phyloP scores from a whole-genome alignment of 2,888 invertebrate genomes.

The Rhaphigaster nebulosa region DNA sequence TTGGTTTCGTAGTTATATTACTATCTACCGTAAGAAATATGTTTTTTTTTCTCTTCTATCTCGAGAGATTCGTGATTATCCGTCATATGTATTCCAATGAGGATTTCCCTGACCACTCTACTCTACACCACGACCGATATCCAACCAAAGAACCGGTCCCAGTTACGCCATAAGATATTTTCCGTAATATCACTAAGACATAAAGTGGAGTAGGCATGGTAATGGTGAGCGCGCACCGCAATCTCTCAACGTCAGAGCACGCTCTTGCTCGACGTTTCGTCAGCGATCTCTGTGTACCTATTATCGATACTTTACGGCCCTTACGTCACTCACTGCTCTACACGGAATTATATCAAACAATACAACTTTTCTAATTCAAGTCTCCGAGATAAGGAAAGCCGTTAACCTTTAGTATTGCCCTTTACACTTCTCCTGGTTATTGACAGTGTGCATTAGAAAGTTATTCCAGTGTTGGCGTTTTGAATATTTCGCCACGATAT shows the following conservation, averaged over 20 bases:
- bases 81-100: not conserved
- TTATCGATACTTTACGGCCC: constrained; percentile 31
- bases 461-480: not conserved
- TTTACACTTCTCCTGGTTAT: constrained; percentile 30
- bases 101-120: not conserved
- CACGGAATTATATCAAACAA: constrained; percentile 42
- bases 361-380: not conserved
- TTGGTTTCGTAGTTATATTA: too few species aligned
- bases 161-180: constrained; percentile 12
- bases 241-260: constrained; percentile 6
- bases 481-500: constrained; percentile 1
- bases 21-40: not conserved
- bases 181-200: not conserved
- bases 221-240: not conserved
- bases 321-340: not conserved
- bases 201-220: not conserved
- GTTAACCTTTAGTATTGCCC: constrained; percentile 22
- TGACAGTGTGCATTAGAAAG: constrained; percentile 43
- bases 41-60: not conserved
- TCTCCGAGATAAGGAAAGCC: not conserved
- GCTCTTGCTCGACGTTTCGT: constrained; percentile 3
- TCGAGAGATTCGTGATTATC: not conserved
- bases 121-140: not conserved
- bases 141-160: constrained; percentile 22
- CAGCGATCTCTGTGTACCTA: constrained; percentile 3